phyloP scores from a whole-genome alignment of 2,113 vertebrate genomes.

The Notothenia rossii region DNA sequence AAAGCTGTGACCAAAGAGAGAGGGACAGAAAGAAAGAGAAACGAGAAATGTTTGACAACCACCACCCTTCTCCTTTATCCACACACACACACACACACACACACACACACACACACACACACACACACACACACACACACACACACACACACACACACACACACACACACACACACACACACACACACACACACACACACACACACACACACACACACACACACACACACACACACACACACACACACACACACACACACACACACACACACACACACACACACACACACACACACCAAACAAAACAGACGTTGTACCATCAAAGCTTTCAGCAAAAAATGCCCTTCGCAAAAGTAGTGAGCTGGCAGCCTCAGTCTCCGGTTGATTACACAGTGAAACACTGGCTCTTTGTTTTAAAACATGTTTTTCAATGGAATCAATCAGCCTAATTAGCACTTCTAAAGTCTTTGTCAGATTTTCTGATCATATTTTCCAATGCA shows the following conservation, averaged over 20 bases:
- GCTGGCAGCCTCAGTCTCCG: constrained; percentile 50
- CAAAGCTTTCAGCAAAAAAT: constrained; percentile 59
- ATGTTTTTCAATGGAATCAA: constrained; percentile 66
- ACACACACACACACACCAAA: constrained; percentile 41
- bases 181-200: no score
- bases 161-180: no score
- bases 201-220: constrained; percentile 8
- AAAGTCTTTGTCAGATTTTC: constrained; percentile 69
- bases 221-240: not conserved
- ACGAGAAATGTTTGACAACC: constrained; percentile 42
- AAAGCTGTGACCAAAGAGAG: constrained; percentile 43
- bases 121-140: not conserved
- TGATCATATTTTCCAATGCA: constrained; percentile 73
- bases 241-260: no score
- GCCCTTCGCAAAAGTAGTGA: constrained; percentile 69
- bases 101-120: constrained; percentile 5
- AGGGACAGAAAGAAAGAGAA: constrained; percentile 12
- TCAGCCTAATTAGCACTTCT: constrained; percentile 79
- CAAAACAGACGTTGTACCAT: constrained; percentile 56
- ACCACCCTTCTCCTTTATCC: constrained; percentile 22
- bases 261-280: not conserved
- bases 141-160: no score
- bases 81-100: constrained; percentile 25
- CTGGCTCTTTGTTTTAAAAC: constrained; percentile 53
- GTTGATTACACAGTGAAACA: constrained; percentile 52